Evolutionary conservation across 2,888 invertebrate species (phyloP), one percentile per base, ranked within the genome.

Genomic region (Amblyjoppa fuscipennis): DNA sequence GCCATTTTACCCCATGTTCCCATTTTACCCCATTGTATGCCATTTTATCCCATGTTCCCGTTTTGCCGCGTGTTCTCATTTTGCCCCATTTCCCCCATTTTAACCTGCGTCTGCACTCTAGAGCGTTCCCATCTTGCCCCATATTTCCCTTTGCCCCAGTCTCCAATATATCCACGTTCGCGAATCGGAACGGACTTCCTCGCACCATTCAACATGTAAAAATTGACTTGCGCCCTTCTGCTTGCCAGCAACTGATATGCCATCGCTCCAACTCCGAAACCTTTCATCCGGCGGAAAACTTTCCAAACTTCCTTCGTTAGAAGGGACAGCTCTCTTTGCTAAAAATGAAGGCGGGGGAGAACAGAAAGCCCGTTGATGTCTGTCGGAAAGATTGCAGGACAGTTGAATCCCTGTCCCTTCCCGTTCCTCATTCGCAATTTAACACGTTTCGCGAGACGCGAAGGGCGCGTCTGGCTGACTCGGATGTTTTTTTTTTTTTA

Each of bases 381-480:
- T 81, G 81, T 75, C 81, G 64, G 51, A 59, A 51, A 75, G 70
- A 53, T 81, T 51, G 69, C 61, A 61, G 70, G 76, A 76, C 70
- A 64, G 70, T 68, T 38, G 56, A 74, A 38, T 49, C 59, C 75
- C 61, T 70, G 61, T 70, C 69, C 49, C 49, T 76, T 53, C 51
- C 71, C 64, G 71, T 76, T 64, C 28, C 80, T 81, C 84, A 73
- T 84, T 81, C 64, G 76, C 84, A 81, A 81, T 84, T 84, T 81
- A 81, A 76, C 84, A 84, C 84, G 84, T 84, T 84, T 76, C 56
- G 45, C 76, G 71, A 76, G 53, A 66, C 16, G 45, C 61, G 59
- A 80, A 68, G 66, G 51, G 75, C 11, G 20, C 20, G 31, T 45
- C 45, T 45, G 31, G 83, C 79, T 84, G 83, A 80, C 53, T 80